Conservation (phyloP, 2,888 invertebrate species). For the Trachelus tabidus region DNA sequence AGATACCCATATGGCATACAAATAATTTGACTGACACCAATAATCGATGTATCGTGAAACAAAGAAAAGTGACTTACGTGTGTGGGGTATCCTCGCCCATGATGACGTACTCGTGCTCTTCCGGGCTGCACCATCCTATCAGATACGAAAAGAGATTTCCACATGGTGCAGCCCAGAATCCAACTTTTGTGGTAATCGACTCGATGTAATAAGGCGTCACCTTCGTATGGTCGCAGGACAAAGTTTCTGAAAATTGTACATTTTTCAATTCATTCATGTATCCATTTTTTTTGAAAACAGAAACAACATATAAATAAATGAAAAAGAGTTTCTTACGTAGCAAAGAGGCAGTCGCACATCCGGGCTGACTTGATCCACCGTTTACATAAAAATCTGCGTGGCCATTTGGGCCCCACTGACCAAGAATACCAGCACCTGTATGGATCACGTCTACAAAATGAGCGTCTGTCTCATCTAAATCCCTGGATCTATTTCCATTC, state of each 20-base stretch:
- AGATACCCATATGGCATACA: not conserved
- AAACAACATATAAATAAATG: conserved; percentile 5
- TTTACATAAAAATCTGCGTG: conserved; percentile 92
- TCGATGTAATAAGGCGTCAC: conserved; percentile 92
- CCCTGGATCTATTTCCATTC: conserved; percentile 82
- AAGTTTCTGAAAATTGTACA: conserved; percentile 73
- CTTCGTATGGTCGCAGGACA: conserved; percentile 90
- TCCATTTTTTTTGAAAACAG: too few relatives aligned
- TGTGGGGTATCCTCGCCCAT: conserved; percentile 88
- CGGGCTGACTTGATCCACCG: conserved; percentile 89
- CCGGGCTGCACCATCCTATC: conserved; percentile 85
- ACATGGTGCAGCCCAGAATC: conserved; percentile 90
- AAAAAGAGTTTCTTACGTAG: conserved; percentile 73
- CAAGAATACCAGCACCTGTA: conserved; percentile 88
- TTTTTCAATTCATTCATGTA: not conserved
- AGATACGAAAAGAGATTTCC: conserved; percentile 84
- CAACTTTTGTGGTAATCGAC: conserved; percentile 81
- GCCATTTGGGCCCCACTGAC: conserved; percentile 90
- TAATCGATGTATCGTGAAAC: conserved; percentile 14
- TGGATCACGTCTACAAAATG: conserved; percentile 86
- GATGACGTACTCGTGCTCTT: conserved; percentile 81
- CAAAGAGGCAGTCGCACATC: conserved; percentile 83
- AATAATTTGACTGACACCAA: not conserved
- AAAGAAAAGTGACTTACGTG: conserved; percentile 71
- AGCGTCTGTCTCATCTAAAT: conserved; percentile 83